Evolutionary conservation across 2,888 invertebrate genomes (phyloP).

Genomic region (Sphaerophoria taeniata): DNA sequence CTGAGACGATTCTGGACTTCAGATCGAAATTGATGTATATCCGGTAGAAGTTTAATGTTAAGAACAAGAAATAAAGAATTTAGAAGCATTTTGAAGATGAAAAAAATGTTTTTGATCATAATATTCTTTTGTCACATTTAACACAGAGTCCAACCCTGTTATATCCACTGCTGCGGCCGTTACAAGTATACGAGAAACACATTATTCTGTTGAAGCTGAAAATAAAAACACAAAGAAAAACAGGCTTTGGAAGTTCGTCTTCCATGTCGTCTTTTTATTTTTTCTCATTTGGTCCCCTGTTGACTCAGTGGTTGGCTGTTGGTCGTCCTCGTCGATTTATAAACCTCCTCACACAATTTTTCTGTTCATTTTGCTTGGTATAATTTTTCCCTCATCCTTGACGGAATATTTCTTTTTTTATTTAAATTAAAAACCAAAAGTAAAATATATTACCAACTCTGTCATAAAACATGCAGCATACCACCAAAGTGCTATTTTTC

Average conservation of each 20-base stretch:
- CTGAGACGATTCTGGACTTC: too few relatives aligned
- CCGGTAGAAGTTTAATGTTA: too few relatives aligned
- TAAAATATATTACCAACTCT: slow-evolving; percentile 64
- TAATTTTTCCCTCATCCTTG: slow-evolving; percentile 37
- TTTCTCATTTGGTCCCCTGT: slow-evolving; percentile 43
- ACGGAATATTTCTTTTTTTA: slow-evolving; percentile 64
- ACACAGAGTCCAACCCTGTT: slow-evolving; percentile 7
- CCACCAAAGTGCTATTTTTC: too few relatives aligned
- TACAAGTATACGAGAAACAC: slow-evolving; percentile 46
- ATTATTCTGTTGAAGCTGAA: slow-evolving; percentile 69
- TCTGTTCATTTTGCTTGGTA: slow-evolving; percentile 9
- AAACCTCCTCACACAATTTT: slow-evolving; percentile 3
- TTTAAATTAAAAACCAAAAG: slow-evolving; percentile 74
- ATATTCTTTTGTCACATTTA: background rate
- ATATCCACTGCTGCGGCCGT: slow-evolving; percentile 8
- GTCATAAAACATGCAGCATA: slow-evolving; percentile 65
- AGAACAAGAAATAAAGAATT: too few relatives aligned
- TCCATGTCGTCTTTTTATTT: slow-evolving; percentile 3
- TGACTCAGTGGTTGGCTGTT: background rate
- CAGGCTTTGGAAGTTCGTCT: slow-evolving; percentile 15
- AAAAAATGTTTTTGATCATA: too few relatives aligned
- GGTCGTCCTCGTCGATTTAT: slow-evolving; percentile 16
- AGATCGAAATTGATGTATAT: too few relatives aligned
- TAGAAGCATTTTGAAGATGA: too few relatives aligned
- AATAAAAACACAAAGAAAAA: slow-evolving; percentile 55